Base-by-base conservation (phyloP, 2,888 invertebrate species). In the Pseudoips prasinana region DNA sequence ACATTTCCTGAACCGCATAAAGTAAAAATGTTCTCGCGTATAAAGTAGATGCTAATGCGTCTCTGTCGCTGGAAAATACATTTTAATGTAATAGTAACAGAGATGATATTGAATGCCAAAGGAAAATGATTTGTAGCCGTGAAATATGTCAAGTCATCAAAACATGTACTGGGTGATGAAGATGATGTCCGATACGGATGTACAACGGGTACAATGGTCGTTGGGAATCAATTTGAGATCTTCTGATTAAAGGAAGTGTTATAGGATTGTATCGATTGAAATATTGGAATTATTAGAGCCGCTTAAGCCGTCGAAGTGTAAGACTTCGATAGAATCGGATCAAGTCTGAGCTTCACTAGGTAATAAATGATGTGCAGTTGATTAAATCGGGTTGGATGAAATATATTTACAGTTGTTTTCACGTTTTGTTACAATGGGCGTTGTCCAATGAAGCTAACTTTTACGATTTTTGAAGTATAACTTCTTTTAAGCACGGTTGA, bases 211-310 rank as follows among this genome's bases (percentile, higher is more conserved):
- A 75, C 79, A 73, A 79, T 72, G 56, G 67, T 52, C 56, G 66
- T 64, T 66, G 55, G 57, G 53, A 73, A 73, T 74, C 61, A 67
- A 73, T 79, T 77, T 65, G 58, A 70, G 71, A 72, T 72, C 58
- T 52, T 35, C 58, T 51, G 71, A 73, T 69, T 51, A 52, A 40
- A 52, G 46, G 61, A 56, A 56, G 57, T 56, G 57, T 60, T 64
- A 54, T 49, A 40, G 53, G 55, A 56, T 56, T 52, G 52, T 58
- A 58, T 61, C 52, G 59, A 67, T 65, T 59, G 57, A 58, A 62
- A 58, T 57, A 58, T 63, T 57, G 54, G 56, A 60, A 58, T 57
- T 51, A 60, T 53, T 54, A 58, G 50, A 44, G 54, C 48, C 49
- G 48, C 42, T 49, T 51, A 54, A 47, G 42, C 35, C 32, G 42